A percentile compares a stretch with the other conserved stretches of the same genome.
Evolutionary conservation across 2,113 vertebrate genomes (phyloP).

Genomic region (Thunnus thynnus): DNA sequence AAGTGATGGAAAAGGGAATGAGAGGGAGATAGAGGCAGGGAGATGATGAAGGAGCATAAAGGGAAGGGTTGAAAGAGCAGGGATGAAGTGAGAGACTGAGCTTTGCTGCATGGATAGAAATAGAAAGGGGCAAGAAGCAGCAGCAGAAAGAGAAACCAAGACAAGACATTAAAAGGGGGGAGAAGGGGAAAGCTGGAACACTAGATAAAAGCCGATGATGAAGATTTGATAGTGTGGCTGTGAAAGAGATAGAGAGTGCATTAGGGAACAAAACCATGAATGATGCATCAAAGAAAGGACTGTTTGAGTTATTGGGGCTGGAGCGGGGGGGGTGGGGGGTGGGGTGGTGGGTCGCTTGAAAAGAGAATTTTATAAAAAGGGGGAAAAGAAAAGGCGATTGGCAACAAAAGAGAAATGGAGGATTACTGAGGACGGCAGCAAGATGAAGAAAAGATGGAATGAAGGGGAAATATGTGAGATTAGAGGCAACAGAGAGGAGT

Average conservation of each 20-base stretch:
- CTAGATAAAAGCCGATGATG: slow-evolving; percentile 76
- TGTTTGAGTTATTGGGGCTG: slow-evolving; percentile 62
- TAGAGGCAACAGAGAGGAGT: slow-evolving; percentile 38
- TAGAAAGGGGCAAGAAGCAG: slow-evolving; percentile 52
- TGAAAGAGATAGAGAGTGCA: slow-evolving; percentile 75
- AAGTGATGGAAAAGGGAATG: slow-evolving; percentile 59
- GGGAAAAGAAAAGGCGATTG: slow-evolving; percentile 31
- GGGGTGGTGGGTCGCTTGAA: slow-evolving; percentile 35
- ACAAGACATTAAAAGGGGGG: slow-evolving; percentile 36
- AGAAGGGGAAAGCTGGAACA: slow-evolving; percentile 42
- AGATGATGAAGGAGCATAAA: slow-evolving; percentile 39
- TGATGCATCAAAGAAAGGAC: slow-evolving; percentile 78
- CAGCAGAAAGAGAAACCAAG: slow-evolving; percentile 43
- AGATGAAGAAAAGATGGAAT: slow-evolving; percentile 39
- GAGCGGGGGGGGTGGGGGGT: slow-evolving; percentile 14
- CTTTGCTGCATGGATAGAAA: slow-evolving; percentile 57
- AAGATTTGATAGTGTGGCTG: slow-evolving; percentile 79
- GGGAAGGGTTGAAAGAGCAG: slow-evolving; percentile 61
- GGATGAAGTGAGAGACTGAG: slow-evolving; percentile 48
- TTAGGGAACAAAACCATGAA: slow-evolving; percentile 81
- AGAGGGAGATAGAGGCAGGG: slow-evolving; percentile 16
- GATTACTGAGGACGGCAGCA: slow-evolving; percentile 37
- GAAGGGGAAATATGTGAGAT: slow-evolving; percentile 44
- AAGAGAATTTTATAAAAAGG: slow-evolving; percentile 56
- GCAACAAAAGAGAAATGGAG: slow-evolving; percentile 56